Evolutionary conservation across 2,888 invertebrate species (phyloP).

Genomic region (Portevinia maculata): DNA sequence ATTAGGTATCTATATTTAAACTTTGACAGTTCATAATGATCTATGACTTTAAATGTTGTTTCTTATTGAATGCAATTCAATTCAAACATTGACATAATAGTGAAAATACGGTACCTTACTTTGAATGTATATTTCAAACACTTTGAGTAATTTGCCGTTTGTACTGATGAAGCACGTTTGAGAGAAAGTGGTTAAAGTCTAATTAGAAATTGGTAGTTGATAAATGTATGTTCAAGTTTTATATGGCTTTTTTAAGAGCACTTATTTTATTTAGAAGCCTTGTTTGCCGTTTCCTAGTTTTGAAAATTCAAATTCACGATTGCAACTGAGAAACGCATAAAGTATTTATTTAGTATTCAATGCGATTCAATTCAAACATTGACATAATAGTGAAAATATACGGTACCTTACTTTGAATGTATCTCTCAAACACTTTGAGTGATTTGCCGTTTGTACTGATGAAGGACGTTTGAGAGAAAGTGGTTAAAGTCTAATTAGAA

Average conservation of each 20-base stretch:
- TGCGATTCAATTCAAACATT: conserved; percentile 26
- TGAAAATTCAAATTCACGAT: no score
- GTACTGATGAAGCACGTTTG: conserved; percentile 9
- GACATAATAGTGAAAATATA: neutral
- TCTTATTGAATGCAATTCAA: conserved; percentile 11
- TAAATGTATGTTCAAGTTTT: no score
- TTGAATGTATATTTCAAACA: neutral
- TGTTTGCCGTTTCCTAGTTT: no score
- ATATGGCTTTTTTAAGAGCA: no score
- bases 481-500: no score
- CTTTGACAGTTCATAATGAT: neutral
- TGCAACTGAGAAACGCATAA: no score
- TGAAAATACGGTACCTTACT: no score
- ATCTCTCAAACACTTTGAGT: no score
- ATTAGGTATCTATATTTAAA: conserved; percentile 1
- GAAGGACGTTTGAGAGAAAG: neutral
- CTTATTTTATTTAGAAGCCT: no score
- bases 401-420: no score
- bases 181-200: neutral
- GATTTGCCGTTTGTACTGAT: neutral
- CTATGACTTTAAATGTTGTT: neutral
- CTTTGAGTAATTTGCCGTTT: neutral
- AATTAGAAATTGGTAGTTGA: no score
- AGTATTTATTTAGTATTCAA: neutral
- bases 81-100: conserved; percentile 22